These are phyloP conservation scores for Cercopithecus petaurista DNA, from an alignment of 2,797 vertebrate species.

Conservation along the genomic window DNA sequence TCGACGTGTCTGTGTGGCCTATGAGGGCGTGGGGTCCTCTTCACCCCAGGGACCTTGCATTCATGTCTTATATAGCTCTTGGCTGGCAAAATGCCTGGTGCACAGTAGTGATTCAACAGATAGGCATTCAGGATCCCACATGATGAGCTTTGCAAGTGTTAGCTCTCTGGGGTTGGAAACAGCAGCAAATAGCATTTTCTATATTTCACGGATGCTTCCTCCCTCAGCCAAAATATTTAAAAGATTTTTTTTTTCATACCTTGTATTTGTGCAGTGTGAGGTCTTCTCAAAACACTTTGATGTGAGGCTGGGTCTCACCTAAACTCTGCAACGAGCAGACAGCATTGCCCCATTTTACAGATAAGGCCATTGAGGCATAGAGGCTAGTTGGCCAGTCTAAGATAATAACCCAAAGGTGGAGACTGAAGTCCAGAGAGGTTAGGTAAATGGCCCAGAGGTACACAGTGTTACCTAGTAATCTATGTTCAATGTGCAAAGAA, in stretches of 20 bases:
- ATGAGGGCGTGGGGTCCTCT: background rate
- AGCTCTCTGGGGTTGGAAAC: background rate
- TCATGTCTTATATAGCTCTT: background rate
- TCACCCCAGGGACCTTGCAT: accelerated
- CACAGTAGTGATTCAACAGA: background rate
- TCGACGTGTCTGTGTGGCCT: no score
- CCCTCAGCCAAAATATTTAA: background rate
- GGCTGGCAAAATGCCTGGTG: background rate
- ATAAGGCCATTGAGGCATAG: background rate
- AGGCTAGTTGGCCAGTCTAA: background rate
- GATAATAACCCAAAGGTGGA: background rate
- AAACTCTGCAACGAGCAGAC: background rate
- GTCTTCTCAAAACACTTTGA: background rate
- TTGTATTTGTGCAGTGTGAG: background rate
- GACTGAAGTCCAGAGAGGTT: background rate
- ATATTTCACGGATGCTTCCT: background rate
- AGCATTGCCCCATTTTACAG: background rate
- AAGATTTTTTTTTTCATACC: background rate
- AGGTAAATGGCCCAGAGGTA: background rate
- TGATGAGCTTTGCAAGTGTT: background rate
- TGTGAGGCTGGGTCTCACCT: background rate
- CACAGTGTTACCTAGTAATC: background rate
- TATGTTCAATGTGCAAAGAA: background rate
- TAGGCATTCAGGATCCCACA: no score
- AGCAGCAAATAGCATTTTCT: background rate